Percentiles rank a stretch among this genome's conserved stretches.
phyloP scores from a whole-genome alignment of 2,888 invertebrate species.

The Eupithecia dodoneata region DNA sequence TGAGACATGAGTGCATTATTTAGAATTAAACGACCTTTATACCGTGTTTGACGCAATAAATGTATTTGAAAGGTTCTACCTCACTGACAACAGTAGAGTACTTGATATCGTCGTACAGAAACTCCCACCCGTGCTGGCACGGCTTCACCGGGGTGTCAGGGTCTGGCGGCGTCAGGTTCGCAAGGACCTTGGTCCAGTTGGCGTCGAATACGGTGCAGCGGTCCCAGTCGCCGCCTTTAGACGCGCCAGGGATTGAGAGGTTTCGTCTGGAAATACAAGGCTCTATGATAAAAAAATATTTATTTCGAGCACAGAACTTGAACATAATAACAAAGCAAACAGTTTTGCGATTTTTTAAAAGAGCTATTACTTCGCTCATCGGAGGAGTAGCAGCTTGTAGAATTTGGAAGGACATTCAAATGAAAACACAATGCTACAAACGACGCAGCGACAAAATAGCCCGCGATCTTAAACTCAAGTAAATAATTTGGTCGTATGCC shows the following conservation, averaged over 20 bases:
- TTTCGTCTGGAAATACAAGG: conserved; percentile 51
- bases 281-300: background rate
- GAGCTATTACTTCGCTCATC: background rate
- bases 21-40: too few relatives aligned
- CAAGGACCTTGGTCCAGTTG: conserved; percentile 60
- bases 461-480: background rate
- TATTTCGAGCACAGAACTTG: too few relatives aligned
- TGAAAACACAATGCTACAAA: background rate
- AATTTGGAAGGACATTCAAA: background rate
- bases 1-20: too few relatives aligned
- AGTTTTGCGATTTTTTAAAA: background rate
- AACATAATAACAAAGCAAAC: background rate
- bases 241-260: conserved; percentile 59
- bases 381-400: background rate
- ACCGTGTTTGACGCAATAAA: too few relatives aligned
- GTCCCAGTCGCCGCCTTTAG: conserved; percentile 51
- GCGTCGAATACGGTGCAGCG: conserved; percentile 58
- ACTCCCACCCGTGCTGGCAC: conserved; percentile 64
- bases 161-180: conserved; percentile 53
- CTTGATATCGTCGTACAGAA: conserved; percentile 60
- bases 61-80: conserved; percentile 40
- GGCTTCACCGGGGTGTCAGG: conserved; percentile 48
- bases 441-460: background rate
- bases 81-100: conserved; percentile 63
- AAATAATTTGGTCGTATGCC: background rate